A percentile compares a stretch with the other conserved stretches of the same genome.
phyloP scores from a whole-genome alignment of 30 jellyfish, hydroid and myxozoan genomes.

The Phacellophora camtschatica region DNA sequence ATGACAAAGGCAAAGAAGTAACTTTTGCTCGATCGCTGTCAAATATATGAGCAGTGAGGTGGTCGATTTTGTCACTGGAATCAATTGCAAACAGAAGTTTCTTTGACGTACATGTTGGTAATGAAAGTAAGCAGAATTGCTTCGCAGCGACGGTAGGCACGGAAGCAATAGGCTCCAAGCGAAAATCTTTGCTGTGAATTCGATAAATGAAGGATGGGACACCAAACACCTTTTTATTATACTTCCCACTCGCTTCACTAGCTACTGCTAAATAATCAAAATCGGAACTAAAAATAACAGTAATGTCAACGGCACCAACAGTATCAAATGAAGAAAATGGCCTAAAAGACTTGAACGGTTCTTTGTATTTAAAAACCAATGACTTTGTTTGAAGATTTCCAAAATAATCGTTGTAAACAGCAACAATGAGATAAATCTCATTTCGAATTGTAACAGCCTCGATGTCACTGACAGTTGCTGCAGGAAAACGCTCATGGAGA shows the following conservation, averaged over 20 bases:
- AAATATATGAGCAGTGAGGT: slow-evolving; percentile 52
- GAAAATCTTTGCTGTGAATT: slow-evolving; percentile 11
- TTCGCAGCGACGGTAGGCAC: slow-evolving; percentile 70
- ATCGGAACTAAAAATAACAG: slow-evolving; percentile 2
- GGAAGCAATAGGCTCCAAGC: slow-evolving; percentile 17
- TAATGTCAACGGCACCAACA: slow-evolving; percentile 71
- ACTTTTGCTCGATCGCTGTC: slow-evolving; percentile 19
- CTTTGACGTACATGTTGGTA: slow-evolving; percentile 70
- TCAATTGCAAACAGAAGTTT: slow-evolving; percentile 44
- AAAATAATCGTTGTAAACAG: slow-evolving; percentile 45
- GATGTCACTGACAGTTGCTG: slow-evolving; percentile 54
- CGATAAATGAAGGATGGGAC: slow-evolving; percentile 58
- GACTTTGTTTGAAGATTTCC: slow-evolving; percentile 55
- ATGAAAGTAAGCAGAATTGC: slow-evolving; percentile 18
- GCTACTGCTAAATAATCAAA: slow-evolving; percentile 48
- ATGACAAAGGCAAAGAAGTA: slow-evolving; percentile 31
- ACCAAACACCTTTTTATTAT: not conserved
- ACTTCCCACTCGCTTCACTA: slow-evolving; percentile 64
- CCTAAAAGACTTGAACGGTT: not conserved
- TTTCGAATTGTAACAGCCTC: slow-evolving; percentile 29
- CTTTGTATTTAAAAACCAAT: slow-evolving; percentile 33
- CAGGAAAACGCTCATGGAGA: slow-evolving; percentile 64
- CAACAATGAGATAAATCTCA: slow-evolving; percentile 41
- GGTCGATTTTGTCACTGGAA: slow-evolving; percentile 61
- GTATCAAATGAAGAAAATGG: slow-evolving; percentile 39